phyloP scores from a whole-genome alignment of 53 echinoderm and acorn worm species.

The Patiria pectinifera region DNA sequence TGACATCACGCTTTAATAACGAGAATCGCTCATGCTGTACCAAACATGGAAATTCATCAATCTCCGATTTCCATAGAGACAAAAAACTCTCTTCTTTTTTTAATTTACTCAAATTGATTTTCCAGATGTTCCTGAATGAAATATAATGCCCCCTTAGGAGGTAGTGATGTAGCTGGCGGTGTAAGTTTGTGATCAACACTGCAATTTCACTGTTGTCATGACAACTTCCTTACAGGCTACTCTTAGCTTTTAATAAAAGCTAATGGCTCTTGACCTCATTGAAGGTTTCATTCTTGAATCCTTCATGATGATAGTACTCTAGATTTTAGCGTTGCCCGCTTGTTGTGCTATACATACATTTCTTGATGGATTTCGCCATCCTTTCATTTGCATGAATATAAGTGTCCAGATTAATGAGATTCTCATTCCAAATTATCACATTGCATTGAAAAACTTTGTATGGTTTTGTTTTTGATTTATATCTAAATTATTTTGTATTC shows the following conservation, averaged over 20 bases:
- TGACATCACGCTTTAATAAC: background rate
- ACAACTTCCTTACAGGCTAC: background rate
- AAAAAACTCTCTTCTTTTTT: background rate
- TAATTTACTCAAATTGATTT: background rate
- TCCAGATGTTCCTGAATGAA: background rate
- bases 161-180: background rate
- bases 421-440: too few species aligned
- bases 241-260: background rate
- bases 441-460: too few species aligned
- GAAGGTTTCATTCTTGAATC: background rate
- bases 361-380: too few species aligned
- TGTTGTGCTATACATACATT: too few species aligned
- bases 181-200: background rate
- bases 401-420: too few species aligned
- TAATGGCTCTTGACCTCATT: slow-evolving; percentile 14
- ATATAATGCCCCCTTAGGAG: background rate
- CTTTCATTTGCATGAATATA: too few species aligned
- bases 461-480: too few species aligned
- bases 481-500: too few species aligned
- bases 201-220: background rate
- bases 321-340: background rate
- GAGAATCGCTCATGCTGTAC: background rate
- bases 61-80: background rate
- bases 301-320: background rate
- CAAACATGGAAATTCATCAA: too few species aligned